These are phyloP conservation scores for Podarcis siculus DNA, from an alignment of 2,797 vertebrate species.

Conservation along the genomic window DNA sequence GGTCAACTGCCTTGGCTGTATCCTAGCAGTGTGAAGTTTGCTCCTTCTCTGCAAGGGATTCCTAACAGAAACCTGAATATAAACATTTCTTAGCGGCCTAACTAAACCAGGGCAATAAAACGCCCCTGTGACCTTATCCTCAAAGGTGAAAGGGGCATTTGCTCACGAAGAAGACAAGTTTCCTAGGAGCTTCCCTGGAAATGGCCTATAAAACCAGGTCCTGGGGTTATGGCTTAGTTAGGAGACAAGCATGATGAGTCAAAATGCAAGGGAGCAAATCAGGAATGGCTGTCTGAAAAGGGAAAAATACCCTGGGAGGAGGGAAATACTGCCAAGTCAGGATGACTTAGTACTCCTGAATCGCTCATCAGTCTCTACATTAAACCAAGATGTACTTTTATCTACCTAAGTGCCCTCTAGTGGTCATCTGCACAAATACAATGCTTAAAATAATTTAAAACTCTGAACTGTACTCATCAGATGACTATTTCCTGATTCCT, in stretches of 20 bases:
- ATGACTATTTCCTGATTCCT: neutral
- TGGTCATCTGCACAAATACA: neutral
- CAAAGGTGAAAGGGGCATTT: neutral
- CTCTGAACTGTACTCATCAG: neutral
- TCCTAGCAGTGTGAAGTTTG: neutral
- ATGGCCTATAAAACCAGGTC: neutral
- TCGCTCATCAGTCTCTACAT: neutral
- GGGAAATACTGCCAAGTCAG: neutral
- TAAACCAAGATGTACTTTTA: neutral
- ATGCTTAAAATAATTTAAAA: neutral
- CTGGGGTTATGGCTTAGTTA: neutral
- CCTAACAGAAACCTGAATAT: neutral
- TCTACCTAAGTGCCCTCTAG: conserved; percentile 4
- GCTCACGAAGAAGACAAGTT: neutral
- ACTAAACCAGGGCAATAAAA: conserved; percentile 3
- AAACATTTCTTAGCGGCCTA: neutral
- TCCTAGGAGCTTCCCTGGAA: conserved; percentile 7
- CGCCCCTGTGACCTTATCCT: neutral
- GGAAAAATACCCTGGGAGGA: neutral
- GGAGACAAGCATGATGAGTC: neutral
- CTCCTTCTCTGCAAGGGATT: neutral
- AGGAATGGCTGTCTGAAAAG: neutral
- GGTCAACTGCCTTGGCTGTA: neutral
- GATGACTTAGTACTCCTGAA: neutral
- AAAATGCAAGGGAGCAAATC: neutral